Percentiles rank a stretch among this genome's conserved stretches.
Conservation (phyloP, 92 coral and sea anemone genomes). For the Epizoanthus fatuus region DNA sequence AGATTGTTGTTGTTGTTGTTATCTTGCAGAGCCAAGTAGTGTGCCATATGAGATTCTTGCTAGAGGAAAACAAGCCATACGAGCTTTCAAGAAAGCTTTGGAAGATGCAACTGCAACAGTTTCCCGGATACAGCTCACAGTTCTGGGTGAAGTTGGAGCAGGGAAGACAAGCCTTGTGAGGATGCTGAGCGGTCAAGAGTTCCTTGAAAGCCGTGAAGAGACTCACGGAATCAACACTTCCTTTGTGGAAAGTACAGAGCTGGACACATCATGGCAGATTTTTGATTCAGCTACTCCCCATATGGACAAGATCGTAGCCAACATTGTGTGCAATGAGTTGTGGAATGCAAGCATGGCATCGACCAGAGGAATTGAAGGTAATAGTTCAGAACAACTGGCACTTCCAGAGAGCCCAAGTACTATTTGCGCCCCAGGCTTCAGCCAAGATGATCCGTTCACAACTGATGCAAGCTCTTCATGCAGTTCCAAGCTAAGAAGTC, state of each 20-base stretch:
- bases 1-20: too few relatives aligned
- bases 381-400: background rate
- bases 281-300: slow-evolving; percentile 51
- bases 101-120: slow-evolving; percentile 70
- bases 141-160: slow-evolving; percentile 76
- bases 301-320: slow-evolving; percentile 67
- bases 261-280: slow-evolving; percentile 71
- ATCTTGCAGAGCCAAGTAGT: slow-evolving; percentile 25
- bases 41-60: slow-evolving; percentile 82
- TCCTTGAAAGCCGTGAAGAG: slow-evolving; percentile 47
- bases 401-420: slow-evolving; percentile 9
- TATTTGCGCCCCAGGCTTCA: background rate
- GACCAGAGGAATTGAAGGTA: slow-evolving; percentile 18
- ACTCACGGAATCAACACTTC: slow-evolving; percentile 82
- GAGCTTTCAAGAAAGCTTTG: slow-evolving; percentile 70
- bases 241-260: slow-evolving; percentile 72
- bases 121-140: slow-evolving; percentile 71
- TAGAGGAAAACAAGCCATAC: slow-evolving; percentile 66
- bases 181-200: slow-evolving; percentile 70
- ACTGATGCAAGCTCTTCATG: background rate
- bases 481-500: background rate
- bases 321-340: slow-evolving; percentile 60
- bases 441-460: background rate
- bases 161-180: slow-evolving; percentile 86
- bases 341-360: slow-evolving; percentile 10